Evolutionary conservation across 1,140 invertebrate genomes (phyloP), one percentile per base, ranked within the genome.

Genomic region (Physella acuta): DNA sequence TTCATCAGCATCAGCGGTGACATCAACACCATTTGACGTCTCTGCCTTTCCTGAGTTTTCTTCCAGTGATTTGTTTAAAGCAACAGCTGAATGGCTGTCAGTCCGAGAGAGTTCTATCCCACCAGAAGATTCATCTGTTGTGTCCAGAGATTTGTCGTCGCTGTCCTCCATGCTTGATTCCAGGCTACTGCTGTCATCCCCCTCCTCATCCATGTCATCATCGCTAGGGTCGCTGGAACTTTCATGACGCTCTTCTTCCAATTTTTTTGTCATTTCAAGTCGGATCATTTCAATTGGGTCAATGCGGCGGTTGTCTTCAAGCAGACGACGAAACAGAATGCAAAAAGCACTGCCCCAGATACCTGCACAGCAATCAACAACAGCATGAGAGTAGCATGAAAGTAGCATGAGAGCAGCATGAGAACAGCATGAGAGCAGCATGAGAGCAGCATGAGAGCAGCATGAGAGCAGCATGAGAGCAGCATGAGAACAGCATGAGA

Each of bases 281-380:
- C 84, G 72, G 65, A 86, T 81, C 77, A 85, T 83, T 73, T 86
- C 83, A 0, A 79, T 80, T 83, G 79, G 70, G 84, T 83, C 39
- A 82, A 75, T 60, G 39, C 78, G 78, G 34, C 82, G 79, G 68
- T 81, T 81, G 56, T 82, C 78, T 3, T 83, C 80, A 24, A 87
- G 70, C 20, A 87, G 73, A 49, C 86, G 73, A 70, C 86, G 86
- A 63, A 87, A 87, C 4, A 87, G 79, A 31, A 87, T 87, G 59
- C 83, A 85, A 73, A 87, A 88, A 0, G 86, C 87, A 76, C 86
- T 87, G 28, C 86, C 87, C 87, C 87, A 88, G 52, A 88, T 80
- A 55, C 87, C 83, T 85, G n/a, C n/a, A n/a, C n/a, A 64, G 3
- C 72, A 70, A 67, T 71, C 11, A 53, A 17, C 20, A 39, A 24